Evolutionary conservation across 2,113 vertebrate species (phyloP).

Genomic region (Paradoxurus hermaphroditus): DNA sequence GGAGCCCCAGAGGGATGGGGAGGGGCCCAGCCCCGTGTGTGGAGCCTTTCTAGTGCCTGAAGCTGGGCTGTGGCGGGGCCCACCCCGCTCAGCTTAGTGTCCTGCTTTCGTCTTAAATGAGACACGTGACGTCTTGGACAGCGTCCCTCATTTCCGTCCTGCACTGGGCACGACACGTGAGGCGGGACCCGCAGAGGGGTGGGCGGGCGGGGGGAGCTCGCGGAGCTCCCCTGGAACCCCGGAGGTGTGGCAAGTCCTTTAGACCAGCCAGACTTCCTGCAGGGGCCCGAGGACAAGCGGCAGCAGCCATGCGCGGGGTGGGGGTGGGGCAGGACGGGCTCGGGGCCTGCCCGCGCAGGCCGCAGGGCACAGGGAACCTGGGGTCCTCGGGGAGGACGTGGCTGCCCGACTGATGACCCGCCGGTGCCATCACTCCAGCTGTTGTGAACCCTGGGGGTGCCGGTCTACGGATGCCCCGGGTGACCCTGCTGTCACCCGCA

Average conservation of each 20-base stretch:
- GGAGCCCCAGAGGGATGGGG: background rate
- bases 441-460: background rate
- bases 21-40: no score
- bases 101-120: background rate
- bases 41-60: no score
- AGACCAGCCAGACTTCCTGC: background rate
- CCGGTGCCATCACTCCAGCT: background rate
- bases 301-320: no score
- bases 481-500: background rate
- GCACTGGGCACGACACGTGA: fast-evolving
- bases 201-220: background rate
- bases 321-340: no score
- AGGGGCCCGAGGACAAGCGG: no score
- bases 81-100: background rate
- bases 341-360: background rate
- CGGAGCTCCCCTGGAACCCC: background rate
- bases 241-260: background rate
- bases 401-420: no score
- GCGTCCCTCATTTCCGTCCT: no score
- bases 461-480: background rate
- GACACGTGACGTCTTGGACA: background rate
- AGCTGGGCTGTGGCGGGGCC: background rate
- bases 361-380: background rate
- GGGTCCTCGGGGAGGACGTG: background rate
- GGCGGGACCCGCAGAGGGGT: background rate